Evolutionary conservation across 2,888 invertebrate genomes (phyloP).

Genomic region (Hylaea fasciaria): DNA sequence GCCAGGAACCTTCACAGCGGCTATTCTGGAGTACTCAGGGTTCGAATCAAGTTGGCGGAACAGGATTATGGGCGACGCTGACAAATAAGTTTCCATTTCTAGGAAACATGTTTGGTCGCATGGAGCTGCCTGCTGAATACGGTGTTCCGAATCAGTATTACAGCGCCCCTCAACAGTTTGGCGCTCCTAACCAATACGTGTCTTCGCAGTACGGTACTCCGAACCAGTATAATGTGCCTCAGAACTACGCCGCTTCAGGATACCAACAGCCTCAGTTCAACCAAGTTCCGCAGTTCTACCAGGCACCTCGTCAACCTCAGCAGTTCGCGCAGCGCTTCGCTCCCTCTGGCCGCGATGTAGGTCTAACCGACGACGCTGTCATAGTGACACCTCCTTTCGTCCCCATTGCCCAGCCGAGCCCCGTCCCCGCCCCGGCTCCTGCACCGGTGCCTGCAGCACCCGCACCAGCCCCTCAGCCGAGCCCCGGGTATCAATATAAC

Average conservation of each 20-base stretch:
- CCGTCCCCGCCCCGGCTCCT: slow-evolving; percentile 45
- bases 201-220: slow-evolving; percentile 45
- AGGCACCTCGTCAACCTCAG: slow-evolving; percentile 43
- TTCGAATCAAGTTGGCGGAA: slow-evolving; percentile 77
- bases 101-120: slow-evolving; percentile 74
- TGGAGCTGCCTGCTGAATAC: slow-evolving; percentile 68
- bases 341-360: slow-evolving; percentile 70
- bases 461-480: slow-evolving; percentile 44
- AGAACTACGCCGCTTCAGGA: slow-evolving; percentile 25
- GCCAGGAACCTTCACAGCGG: slow-evolving; percentile 70
- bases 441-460: slow-evolving; percentile 40
- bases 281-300: slow-evolving; percentile 50
- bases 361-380: slow-evolving; percentile 76
- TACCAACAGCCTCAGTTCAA: slow-evolving; percentile 43
- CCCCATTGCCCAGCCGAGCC: slow-evolving; percentile 55
- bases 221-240: slow-evolving; percentile 39
- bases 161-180: slow-evolving; percentile 37
- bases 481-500: slow-evolving; percentile 71
- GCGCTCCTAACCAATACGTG: slow-evolving; percentile 40
- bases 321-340: slow-evolving; percentile 54
- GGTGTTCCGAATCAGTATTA: slow-evolving; percentile 57
- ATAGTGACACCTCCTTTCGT: slow-evolving; percentile 78
- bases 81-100: slow-evolving; percentile 79
- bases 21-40: slow-evolving; percentile 76
- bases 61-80: slow-evolving; percentile 72